A percentile compares a stretch with the other conserved stretches of the same genome.
Evolutionary conservation across 1,140 invertebrate species (phyloP).

Genomic region (Cydia amplana): DNA sequence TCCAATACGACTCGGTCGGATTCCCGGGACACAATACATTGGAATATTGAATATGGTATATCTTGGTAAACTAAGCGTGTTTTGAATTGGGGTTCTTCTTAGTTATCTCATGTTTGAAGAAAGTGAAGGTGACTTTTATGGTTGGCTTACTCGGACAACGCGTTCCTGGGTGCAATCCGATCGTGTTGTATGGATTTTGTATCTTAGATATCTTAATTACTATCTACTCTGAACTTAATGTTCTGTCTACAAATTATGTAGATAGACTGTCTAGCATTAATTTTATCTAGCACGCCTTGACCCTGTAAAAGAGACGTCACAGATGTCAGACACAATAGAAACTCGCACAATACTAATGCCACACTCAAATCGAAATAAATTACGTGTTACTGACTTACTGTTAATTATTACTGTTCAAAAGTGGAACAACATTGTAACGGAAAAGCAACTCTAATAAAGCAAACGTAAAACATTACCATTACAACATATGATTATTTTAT

Average conservation of each 20-base stretch:
- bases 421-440: slow-evolving; percentile 1
- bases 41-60: background rate
- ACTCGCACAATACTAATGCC: slow-evolving; percentile 7
- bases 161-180: too few relatives aligned
- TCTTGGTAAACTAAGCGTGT: background rate
- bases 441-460: background rate
- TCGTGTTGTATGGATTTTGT: too few relatives aligned
- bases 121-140: too few relatives aligned
- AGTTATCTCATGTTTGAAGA: too few relatives aligned
- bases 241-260: too few relatives aligned
- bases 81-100: background rate
- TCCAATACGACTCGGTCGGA: background rate
- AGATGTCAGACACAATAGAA: slow-evolving; percentile 21
- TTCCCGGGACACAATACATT: slow-evolving; percentile 1
- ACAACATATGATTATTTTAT: slow-evolving; percentile 3
- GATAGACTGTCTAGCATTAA: background rate
- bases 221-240: too few relatives aligned
- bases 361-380: slow-evolving; percentile 14
- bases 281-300: slow-evolving; percentile 20
- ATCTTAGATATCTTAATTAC: too few relatives aligned
- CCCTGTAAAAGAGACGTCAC: slow-evolving; percentile 18
- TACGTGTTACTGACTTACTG: background rate
- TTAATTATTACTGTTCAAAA: background rate
- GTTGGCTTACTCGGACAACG: too few relatives aligned
- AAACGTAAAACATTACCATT: background rate